Conservation (phyloP, 1,140 invertebrate genomes). For the Pseudomyrmex cubaensis region DNA sequence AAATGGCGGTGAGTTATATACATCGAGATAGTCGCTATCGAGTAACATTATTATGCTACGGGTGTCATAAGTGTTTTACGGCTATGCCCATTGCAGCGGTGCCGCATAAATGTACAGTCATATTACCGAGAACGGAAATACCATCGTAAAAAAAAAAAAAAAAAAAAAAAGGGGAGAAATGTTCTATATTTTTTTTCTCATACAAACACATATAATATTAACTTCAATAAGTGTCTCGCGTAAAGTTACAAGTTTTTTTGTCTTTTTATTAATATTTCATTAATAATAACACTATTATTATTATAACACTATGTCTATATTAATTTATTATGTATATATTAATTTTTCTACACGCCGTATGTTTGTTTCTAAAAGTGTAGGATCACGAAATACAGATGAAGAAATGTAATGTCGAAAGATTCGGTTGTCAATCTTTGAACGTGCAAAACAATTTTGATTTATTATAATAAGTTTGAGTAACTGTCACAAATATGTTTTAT, state of each 20-base stretch:
- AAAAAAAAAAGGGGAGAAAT: conserved; percentile 31
- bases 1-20: conserved; percentile 74
- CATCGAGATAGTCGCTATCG: conserved; percentile 73
- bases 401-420: too few relatives aligned
- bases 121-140: conserved; percentile 67
- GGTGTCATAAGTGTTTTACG: conserved; percentile 77
- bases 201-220: conserved; percentile 39
- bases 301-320: too few relatives aligned
- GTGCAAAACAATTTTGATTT: too few relatives aligned
- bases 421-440: too few relatives aligned
- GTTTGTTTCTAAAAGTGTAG: too few relatives aligned
- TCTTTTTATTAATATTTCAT: too few relatives aligned
- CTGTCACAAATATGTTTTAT: not conserved
- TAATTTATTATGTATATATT: too few relatives aligned
- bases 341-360: too few relatives aligned
- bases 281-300: too few relatives aligned
- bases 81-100: conserved; percentile 65
- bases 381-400: too few relatives aligned
- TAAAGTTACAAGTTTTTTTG: too few relatives aligned
- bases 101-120: conserved; percentile 67
- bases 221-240: conserved; percentile 29
- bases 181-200: conserved; percentile 45
- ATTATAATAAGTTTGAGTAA: too few relatives aligned
- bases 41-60: conserved; percentile 76
- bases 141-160: conserved; percentile 63